Evolutionary conservation across 2,888 invertebrate species (phyloP).

Genomic region (Hyposoter dolosus): DNA sequence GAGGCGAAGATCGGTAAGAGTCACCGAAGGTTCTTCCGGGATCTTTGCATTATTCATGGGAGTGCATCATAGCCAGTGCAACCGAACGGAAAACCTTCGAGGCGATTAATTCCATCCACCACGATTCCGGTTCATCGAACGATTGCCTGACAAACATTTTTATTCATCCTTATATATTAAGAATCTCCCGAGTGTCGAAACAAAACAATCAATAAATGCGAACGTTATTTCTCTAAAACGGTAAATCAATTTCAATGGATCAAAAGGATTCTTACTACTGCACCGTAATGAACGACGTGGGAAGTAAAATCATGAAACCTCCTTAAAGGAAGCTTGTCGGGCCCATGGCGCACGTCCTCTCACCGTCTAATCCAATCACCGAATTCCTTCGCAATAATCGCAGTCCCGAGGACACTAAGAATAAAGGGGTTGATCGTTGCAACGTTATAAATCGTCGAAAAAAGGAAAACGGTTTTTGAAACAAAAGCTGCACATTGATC

Average conservation of each 20-base stretch:
- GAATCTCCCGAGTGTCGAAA: background rate
- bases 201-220: background rate
- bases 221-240: slow-evolving; percentile 6
- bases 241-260: background rate
- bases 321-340: background rate
- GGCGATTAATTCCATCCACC: slow-evolving; percentile 51
- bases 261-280: background rate
- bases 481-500: no score
- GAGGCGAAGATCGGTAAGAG: slow-evolving; percentile 49
- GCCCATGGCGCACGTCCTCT: no score
- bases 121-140: slow-evolving; percentile 32
- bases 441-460: no score
- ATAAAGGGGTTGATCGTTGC: no score
- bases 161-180: slow-evolving; percentile 40
- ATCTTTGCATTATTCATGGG: slow-evolving; percentile 67
- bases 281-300: background rate
- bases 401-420: no score
- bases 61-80: slow-evolving; percentile 64
- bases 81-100: slow-evolving; percentile 45
- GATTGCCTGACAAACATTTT: slow-evolving; percentile 45
- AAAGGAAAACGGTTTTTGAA: no score
- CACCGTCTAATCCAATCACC: no score
- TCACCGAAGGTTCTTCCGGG: slow-evolving; percentile 66
- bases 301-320: background rate
- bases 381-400: no score